Conservation (phyloP, 64 coral and sea anemone genomes). For the Astreopora myriophthalma region DNA sequence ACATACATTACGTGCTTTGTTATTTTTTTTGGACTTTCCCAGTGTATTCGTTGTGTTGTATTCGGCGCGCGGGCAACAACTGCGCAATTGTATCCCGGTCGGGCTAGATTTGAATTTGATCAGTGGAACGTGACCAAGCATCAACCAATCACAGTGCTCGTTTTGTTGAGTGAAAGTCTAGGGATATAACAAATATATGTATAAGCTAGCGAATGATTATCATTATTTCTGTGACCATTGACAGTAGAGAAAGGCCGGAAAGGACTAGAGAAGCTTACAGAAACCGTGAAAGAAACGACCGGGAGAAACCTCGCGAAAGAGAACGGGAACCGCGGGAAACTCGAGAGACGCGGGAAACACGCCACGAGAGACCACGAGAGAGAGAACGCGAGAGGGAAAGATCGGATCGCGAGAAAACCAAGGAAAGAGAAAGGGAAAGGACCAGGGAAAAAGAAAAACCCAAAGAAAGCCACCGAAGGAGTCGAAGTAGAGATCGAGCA, state of each 20-base stretch:
- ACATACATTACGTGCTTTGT: no score
- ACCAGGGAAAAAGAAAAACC: conserved; percentile 22
- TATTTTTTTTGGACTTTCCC: no score
- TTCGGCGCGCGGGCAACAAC: no score
- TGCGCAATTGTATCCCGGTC: no score
- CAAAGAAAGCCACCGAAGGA: conserved; percentile 32
- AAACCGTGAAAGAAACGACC: conserved; percentile 17
- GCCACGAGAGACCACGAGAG: conserved; percentile 69
- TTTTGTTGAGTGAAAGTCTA: no score
- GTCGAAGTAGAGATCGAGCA: conserved; percentile 46
- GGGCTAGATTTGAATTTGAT: no score
- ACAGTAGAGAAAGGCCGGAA: neutral
- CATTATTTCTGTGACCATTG: neutral
- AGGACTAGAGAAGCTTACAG: neutral
- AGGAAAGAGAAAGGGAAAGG: conserved; percentile 54
- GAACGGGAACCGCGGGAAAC: conserved; percentile 21
- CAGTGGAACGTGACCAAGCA: no score
- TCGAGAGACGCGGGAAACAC: conserved; percentile 40
- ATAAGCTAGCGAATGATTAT: no score
- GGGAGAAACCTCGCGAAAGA: conserved; percentile 60
- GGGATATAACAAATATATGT: no score
- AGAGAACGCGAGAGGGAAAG: conserved; percentile 75
- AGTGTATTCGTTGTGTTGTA: no score
- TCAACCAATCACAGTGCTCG: no score
- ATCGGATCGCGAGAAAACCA: conserved; percentile 47